Percentiles rank a stretch among this genome's conserved stretches.
phyloP scores from a whole-genome alignment of 2,888 invertebrate species.

The Trachelus iudaicus region DNA sequence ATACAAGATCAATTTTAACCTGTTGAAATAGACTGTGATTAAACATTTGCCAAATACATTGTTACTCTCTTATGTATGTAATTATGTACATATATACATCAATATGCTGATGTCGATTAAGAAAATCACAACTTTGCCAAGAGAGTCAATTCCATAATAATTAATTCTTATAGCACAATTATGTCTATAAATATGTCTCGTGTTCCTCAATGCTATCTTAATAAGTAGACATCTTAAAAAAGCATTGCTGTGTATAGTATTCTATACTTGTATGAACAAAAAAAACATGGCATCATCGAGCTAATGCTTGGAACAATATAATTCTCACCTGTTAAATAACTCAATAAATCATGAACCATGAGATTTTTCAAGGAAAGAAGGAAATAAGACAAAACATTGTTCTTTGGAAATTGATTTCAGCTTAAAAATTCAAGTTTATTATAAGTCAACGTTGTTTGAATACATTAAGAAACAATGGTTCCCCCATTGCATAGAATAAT shows the following conservation, averaged over 20 bases:
- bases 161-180: not conserved
- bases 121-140: not conserved
- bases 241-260: not conserved
- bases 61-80: not conserved
- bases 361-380: conserved; percentile 8
- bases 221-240: not conserved
- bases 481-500: not conserved
- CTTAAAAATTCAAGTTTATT: conserved; percentile 36
- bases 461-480: conserved; percentile 26
- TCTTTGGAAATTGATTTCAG: not conserved
- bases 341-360: conserved; percentile 1
- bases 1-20: not conserved
- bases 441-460: conserved; percentile 26
- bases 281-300: not conserved
- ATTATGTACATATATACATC: not conserved
- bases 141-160: not conserved
- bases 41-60: not conserved
- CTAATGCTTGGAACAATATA: not conserved
- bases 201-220: not conserved
- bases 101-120: not conserved
- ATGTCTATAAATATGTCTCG: not conserved
- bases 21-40: not conserved
- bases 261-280: not conserved
- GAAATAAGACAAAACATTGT: conserved; percentile 12
- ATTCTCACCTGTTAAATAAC: not conserved